Evolutionary conservation across 2,797 vertebrate genomes (phyloP).

Genomic region (Choloepus didactylus): DNA sequence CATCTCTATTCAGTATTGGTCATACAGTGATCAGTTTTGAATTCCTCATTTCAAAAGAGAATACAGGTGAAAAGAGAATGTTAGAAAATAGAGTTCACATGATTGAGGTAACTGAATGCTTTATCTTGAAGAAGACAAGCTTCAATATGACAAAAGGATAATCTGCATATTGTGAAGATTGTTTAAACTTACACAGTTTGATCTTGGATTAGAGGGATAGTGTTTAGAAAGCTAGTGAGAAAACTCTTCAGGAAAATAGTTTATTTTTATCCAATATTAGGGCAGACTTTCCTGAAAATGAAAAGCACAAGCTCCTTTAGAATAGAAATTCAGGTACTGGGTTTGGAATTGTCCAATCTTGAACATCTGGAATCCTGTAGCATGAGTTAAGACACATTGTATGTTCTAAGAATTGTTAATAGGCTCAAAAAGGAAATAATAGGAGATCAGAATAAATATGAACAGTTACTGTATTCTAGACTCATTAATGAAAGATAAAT

Average conservation of each 20-base stretch:
- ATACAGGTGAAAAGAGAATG: background rate
- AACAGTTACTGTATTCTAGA: background rate
- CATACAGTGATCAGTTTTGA: background rate
- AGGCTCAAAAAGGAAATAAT: background rate
- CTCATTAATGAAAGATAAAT: background rate
- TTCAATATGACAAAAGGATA: background rate
- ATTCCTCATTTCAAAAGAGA: background rate
- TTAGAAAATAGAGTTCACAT: background rate
- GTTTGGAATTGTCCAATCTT: background rate
- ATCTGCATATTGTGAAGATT: background rate
- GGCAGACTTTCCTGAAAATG: background rate
- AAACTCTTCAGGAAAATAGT: background rate
- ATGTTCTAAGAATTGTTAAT: background rate
- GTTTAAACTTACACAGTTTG: background rate
- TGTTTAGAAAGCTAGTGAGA: background rate
- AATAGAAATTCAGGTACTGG: background rate
- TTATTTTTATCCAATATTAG: conserved; percentile 14
- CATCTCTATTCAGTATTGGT: background rate
- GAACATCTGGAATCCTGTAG: background rate
- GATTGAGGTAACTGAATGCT: background rate
- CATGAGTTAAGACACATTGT: background rate
- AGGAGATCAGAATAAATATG: background rate
- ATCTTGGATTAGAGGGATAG: background rate
- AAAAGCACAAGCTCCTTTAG: background rate
- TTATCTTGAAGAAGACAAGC: background rate